A percentile compares a stretch with the other conserved stretches of the same genome.
These are phyloP conservation scores for Sinocyclocheilus maitianheensis DNA, from an alignment of 2,113 vertebrate genomes.

Conservation along the genomic window DNA sequence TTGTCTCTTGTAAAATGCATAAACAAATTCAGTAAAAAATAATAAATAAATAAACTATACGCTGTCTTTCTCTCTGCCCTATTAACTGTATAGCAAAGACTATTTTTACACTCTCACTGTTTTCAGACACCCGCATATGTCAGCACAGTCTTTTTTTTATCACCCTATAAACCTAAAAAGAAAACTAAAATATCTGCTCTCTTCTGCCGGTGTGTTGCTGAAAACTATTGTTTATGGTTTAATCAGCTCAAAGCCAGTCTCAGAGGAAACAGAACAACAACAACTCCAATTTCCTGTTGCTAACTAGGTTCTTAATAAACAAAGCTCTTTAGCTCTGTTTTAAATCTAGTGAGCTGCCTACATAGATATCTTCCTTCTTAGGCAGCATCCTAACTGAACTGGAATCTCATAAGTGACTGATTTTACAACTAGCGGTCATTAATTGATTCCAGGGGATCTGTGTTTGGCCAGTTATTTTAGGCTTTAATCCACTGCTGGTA, in stretches of 20 bases:
- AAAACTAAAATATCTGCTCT: slow-evolving; percentile 30
- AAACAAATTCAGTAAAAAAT: not conserved
- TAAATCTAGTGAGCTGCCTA: not conserved
- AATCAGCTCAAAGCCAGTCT: slow-evolving; percentile 23
- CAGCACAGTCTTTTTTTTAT: slow-evolving; percentile 14
- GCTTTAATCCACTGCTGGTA: not conserved
- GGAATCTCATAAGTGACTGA: slow-evolving; percentile 6
- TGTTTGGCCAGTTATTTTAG: not conserved
- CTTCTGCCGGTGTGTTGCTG: not conserved
- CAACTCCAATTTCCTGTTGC: slow-evolving; percentile 13
- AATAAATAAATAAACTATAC: not conserved
- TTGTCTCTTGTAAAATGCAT: slow-evolving; percentile 27
- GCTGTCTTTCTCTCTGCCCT: not conserved
- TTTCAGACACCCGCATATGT: not conserved
- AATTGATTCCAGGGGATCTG: slow-evolving; percentile 1
- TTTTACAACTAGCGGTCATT: not conserved
- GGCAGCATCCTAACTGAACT: slow-evolving; percentile 11
- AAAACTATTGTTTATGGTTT: slow-evolving; percentile 35
- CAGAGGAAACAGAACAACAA: slow-evolving; percentile 22
- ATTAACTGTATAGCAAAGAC: slow-evolving; percentile 7
- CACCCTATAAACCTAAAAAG: slow-evolving; percentile 19
- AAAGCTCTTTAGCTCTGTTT: not conserved
- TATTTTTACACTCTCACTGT: not conserved
- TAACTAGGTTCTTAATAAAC: slow-evolving; percentile 12
- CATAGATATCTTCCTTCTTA: not conserved